phyloP scores from a whole-genome alignment of 2,113 vertebrate genomes.

The Penelope pileata region DNA sequence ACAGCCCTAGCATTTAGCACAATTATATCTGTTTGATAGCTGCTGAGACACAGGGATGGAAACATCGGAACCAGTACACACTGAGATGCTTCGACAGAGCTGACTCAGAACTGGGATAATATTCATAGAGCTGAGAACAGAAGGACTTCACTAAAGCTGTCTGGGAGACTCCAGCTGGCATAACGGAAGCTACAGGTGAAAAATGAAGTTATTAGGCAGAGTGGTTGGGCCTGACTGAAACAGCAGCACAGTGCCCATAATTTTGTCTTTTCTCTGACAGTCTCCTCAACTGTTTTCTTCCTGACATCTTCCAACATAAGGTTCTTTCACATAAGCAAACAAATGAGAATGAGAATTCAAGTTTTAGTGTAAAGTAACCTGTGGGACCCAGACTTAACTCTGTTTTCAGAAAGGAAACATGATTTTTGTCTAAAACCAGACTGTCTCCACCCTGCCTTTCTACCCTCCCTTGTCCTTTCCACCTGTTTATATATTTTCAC shows the following conservation, averaged over 20 bases:
- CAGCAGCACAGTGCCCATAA: neutral
- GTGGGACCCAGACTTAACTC: neutral
- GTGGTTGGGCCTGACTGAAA: neutral
- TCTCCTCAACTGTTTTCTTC: neutral
- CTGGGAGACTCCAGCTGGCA: neutral
- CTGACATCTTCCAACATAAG: neutral
- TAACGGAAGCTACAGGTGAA: constrained; percentile 26
- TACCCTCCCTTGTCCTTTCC: constrained; percentile 54
- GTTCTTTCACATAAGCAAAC: neutral
- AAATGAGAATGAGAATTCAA: neutral
- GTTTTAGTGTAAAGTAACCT: neutral
- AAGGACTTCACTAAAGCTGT: neutral
- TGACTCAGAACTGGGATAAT: neutral
- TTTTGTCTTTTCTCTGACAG: neutral
- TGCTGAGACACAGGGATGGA: neutral
- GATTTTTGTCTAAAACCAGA: constrained; percentile 32
- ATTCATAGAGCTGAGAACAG: neutral
- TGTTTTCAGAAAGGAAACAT: constrained; percentile 33
- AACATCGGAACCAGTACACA: neutral
- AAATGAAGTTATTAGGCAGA: constrained; percentile 16
- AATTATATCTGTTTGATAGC: neutral
- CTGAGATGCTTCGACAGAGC: neutral
- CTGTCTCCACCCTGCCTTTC: constrained; percentile 1
- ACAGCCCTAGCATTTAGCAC: neutral
- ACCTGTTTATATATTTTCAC: constrained; percentile 69